Base-by-base conservation (phyloP, 2,113 vertebrate species). In the Chaenogobius annularis region DNA sequence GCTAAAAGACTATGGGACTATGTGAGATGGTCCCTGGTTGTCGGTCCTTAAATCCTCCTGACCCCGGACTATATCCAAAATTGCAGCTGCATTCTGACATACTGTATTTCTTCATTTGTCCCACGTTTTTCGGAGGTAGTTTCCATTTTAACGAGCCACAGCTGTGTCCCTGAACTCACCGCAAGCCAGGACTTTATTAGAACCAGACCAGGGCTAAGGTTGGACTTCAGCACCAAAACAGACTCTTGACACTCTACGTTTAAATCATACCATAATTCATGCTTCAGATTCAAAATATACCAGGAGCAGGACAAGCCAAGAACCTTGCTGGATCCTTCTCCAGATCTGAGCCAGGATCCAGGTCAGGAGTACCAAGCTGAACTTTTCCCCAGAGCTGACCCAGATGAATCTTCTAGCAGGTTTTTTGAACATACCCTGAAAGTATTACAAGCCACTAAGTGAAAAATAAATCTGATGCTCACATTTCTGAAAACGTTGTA, bases 81-180 rank as follows among this genome's bases (percentile, higher is more conserved):
- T 17, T 61, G 58, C 58, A 61, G 26, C 58, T 61, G 58, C 15
- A 14, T 15, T 61, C 23, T 26, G 58, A 61, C 58, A 61, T 23
- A 58, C 58, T 61, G 58, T 43, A 63, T 43, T 40, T 63, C 61
- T 63, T 63, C 35, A 37, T 63, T 20, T 63, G 61, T 40, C 61
- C 19, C 61, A 40, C 35, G 37, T 63, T 63, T 43, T 63, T 63
- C 3, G 17, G 37, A 26, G 61, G 35, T 37, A 63, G 61, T 63
- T 63, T 63, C 61, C 61, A n/a, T 63, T 40, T 63, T 40, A 63
- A 63, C 61, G 61, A 63, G 35, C 61, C 61, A 20, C 61, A 63
- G 61, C 61, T 63, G 61, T n/a, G 61, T 43, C 61, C 61, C 61
- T 63, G 19, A 63, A 63, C 61, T 63, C 61, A 63, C 35, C 31